Evolutionary conservation across 2,113 vertebrate species (phyloP).

Genomic region (Xenopus borealis): DNA sequence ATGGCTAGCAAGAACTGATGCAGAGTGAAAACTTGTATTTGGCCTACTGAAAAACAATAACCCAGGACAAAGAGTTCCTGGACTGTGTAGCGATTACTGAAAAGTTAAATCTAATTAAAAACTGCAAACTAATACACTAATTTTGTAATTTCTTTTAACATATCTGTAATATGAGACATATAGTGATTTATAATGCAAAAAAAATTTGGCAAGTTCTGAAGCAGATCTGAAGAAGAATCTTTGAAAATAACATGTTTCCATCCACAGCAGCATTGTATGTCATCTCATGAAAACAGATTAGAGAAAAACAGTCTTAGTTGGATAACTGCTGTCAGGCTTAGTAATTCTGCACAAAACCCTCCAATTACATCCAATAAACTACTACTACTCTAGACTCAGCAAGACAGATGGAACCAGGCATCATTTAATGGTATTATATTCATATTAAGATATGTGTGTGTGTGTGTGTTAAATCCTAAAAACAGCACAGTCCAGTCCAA

Average conservation of each 20-base stretch:
- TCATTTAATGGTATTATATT: not conserved
- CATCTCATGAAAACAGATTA: not conserved
- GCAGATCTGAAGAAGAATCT: no score
- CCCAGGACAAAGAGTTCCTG: no score
- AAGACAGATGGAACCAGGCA: not conserved
- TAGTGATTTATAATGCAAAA: no score
- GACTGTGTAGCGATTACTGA: no score
- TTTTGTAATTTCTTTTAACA: no score
- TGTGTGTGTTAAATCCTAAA: not conserved
- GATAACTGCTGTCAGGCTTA: not conserved
- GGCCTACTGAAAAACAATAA: no score
- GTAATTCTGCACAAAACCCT: not conserved
- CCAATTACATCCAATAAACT: not conserved
- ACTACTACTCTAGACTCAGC: not conserved
- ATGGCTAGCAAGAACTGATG: no score
- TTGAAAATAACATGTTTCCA: not conserved
- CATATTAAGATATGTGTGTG: not conserved
- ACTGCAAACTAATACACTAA: no score
- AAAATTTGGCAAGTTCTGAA: no score
- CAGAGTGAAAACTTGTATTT: no score
- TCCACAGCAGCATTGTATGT: not conserved
- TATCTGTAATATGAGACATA: no score
- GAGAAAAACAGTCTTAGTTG: not conserved
- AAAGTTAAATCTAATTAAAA: no score
- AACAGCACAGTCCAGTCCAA: not conserved